Base-by-base conservation (phyloP, 2,888 invertebrate genomes). In the Iselma pallidipennis region DNA sequence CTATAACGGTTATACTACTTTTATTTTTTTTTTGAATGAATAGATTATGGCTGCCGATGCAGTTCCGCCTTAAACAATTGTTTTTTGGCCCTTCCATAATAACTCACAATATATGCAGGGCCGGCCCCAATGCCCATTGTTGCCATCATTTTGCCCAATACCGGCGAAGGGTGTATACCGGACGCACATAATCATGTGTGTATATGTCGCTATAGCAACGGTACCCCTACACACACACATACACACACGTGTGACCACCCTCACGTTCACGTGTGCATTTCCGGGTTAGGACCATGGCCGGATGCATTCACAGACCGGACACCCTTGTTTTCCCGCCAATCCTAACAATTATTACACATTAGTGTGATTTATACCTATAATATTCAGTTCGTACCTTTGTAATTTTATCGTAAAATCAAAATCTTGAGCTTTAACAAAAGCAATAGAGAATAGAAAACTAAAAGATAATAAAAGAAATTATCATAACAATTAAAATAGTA, bases 121-220 rank as follows among this genome's bases (percentile, higher is more conserved):
- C 71, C 74, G 73, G 71, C 68, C 75, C 73, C 58, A 42, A 51
- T 65, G 68, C 56, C 71, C 74, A 71, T 75, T 76, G 74, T 76
- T 67, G 53, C 49, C 58, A 52, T 49, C 56, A 63, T 65, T 49
- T 59, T 71, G 71, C 74, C 78, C 76, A 78, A 76, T 76, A 68
- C 71, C 64, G 69, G 62, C 66, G 59, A 74, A 71, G 77, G 78
- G 76, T 76, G 74, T 69, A 60, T 66, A 74, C 76, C 75, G 76
- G 76, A 76, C 76, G 73, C 66, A 69, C 66, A 66, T 74, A 71
- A 75, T 74, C 72, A 74, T 73, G 69, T 74, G 74, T 76, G 74
- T 67, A 69, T 65, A 37, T 54, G 73, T 76, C 71, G 69, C 63
- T 67, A 70, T 74, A 69, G 72, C 69, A 75, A 76, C 75, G 74